Evolutionary conservation across 2,888 invertebrate genomes (phyloP).

Genomic region (Napeogenes sylphis): DNA sequence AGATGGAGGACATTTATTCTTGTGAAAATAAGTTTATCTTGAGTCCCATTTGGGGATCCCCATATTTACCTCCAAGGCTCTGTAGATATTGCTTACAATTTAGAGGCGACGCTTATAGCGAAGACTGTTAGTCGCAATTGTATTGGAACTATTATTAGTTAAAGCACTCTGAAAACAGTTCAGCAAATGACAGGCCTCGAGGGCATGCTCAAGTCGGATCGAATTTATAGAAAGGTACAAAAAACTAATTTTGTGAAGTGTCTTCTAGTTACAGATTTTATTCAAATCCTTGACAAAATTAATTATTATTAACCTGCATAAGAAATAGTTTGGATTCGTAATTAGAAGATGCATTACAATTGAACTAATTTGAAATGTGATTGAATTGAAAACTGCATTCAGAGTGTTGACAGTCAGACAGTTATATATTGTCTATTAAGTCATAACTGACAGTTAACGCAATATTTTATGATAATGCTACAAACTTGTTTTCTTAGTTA

Average conservation of each 20-base stretch:
- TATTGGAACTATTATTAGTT: conserved; percentile 32
- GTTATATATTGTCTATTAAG: conserved; percentile 35
- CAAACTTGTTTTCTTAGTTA: conserved; percentile 23
- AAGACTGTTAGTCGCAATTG: conserved; percentile 24
- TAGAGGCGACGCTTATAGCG: conserved; percentile 25
- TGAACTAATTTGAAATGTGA: conserved; percentile 3
- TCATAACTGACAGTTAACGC: conserved; percentile 25
- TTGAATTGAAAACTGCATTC: conserved; percentile 40
- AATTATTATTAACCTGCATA: too few relatives aligned
- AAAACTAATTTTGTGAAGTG: background rate
- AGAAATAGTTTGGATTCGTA: too few relatives aligned
- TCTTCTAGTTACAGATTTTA: background rate
- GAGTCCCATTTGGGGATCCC: conserved; percentile 14
- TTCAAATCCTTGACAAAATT: background rate
- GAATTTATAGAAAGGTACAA: conserved; percentile 35
- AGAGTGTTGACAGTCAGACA: conserved; percentile 39
- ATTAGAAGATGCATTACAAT: conserved; percentile 16
- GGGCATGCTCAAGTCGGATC: conserved; percentile 37
- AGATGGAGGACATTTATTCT: conserved; percentile 32
- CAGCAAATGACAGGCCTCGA: conserved; percentile 1
- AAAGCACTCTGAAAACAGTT: conserved; percentile 45
- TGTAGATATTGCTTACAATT: conserved; percentile 34
- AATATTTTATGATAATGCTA: conserved; percentile 13
- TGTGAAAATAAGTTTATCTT: conserved; percentile 20
- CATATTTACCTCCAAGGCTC: conserved; percentile 26